phyloP scores from a whole-genome alignment of 92 coral and sea anemone genomes.

The Galaxea fascicularis region DNA sequence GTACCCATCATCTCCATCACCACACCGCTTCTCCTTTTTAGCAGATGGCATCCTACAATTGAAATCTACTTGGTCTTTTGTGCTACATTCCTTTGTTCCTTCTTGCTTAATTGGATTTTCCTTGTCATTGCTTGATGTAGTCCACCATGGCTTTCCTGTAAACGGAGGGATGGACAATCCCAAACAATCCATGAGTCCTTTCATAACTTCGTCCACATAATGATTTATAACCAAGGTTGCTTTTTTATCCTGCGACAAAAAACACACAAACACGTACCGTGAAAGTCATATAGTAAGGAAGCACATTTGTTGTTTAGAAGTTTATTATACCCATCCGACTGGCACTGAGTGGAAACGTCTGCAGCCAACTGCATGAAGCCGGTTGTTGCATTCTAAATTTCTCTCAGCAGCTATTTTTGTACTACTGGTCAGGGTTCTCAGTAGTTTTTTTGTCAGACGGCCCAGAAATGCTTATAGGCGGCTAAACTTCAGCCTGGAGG shows the following conservation, averaged over 20 bases:
- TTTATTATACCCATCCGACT: too few species aligned
- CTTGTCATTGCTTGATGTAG: not conserved
- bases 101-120: not conserved
- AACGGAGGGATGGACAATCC: constrained; percentile 71
- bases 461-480: too few species aligned
- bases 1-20: not conserved
- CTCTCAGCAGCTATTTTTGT: too few species aligned
- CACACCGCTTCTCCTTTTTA: not conserved
- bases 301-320: too few species aligned
- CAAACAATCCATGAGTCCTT: constrained; percentile 73
- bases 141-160: constrained; percentile 47
- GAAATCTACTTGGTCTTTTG: not conserved
- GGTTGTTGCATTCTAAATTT: too few species aligned
- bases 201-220: constrained; percentile 93
- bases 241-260: constrained; percentile 99
- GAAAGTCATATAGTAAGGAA: too few species aligned
- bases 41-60: not conserved
- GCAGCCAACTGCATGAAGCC: too few species aligned
- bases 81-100: not conserved
- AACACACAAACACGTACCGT: too few species aligned
- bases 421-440: too few species aligned
- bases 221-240: constrained; percentile 88
- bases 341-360: too few species aligned
- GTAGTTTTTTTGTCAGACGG: too few species aligned
- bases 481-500: too few species aligned